A percentile compares a stretch with the other conserved stretches of the same genome.
These are phyloP conservation scores for Amphiura filiformis DNA, from an alignment of 35 echinoderm and acorn worm genomes.

Conservation along the genomic window DNA sequence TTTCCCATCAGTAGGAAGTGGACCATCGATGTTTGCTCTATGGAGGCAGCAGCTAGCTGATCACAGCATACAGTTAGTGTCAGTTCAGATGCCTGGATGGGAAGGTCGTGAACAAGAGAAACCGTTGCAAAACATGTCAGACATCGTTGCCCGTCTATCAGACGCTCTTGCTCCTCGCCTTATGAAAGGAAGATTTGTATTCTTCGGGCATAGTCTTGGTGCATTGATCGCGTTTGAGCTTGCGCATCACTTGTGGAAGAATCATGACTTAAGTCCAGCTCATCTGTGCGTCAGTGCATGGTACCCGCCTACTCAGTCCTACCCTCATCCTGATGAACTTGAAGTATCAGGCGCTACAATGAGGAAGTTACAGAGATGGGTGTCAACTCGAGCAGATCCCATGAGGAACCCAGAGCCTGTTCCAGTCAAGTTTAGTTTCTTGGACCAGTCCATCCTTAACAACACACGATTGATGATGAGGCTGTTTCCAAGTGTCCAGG, in stretches of 20 bases:
- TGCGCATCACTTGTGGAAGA: conserved; percentile 69
- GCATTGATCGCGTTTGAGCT: conserved; percentile 88
- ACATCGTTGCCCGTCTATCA: conserved; percentile 60
- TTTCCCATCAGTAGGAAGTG: conserved; percentile 84
- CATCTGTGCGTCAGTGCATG: conserved; percentile 89
- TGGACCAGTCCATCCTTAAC: conserved; percentile 77
- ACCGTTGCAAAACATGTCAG: conserved; percentile 68
- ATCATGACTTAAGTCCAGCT: conserved; percentile 65
- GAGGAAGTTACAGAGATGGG: conserved; percentile 57
- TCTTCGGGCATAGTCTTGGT: conserved; percentile 95
- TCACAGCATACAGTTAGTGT: conserved; percentile 68
- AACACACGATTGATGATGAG: conserved; percentile 67
- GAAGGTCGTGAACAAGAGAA: conserved; percentile 84
- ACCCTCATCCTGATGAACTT: conserved; percentile 93
- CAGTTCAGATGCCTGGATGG: conserved; percentile 89
- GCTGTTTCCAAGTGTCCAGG: conserved; percentile 86
- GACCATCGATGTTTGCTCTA: conserved; percentile 68
- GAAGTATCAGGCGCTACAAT: conserved; percentile 66
- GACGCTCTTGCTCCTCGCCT: conserved; percentile 70
- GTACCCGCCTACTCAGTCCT: conserved; percentile 89
- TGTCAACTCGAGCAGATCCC: conserved; percentile 48
- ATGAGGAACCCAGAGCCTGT: conserved; percentile 49
- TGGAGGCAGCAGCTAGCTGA: conserved; percentile 72
- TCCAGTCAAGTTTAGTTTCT: conserved; percentile 88
- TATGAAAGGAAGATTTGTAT: conserved; percentile 63